Evolutionary conservation across 2,113 vertebrate genomes (phyloP), one percentile per base, ranked within the genome.

Genomic region (Hydropotes inermis): DNA sequence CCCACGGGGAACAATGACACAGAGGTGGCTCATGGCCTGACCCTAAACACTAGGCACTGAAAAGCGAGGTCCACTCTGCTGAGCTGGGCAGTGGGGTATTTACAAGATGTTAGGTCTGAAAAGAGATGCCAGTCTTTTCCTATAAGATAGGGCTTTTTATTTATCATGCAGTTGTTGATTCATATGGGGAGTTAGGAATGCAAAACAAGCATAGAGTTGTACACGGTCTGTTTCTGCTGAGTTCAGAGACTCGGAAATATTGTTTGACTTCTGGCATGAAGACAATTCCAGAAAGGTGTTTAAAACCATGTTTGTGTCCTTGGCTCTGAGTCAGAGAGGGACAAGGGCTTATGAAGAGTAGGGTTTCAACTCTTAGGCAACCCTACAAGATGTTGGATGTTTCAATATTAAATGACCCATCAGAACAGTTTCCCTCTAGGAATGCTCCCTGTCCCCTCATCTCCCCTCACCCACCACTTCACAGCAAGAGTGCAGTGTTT

Each of bases 101-200:
- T 97, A 78, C 55, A 43, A 47, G 97, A 78, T 64, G 58, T 86
- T 92, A 86, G 74, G 47, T 17, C 70, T 87, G 36, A 47, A 78
- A 92, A 96, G 47, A 92, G 92, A 95, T 87, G 93, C 58, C 50
- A 95, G 50, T 33, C 60, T 89, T 96, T 87, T 89, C 87, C 84
- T 95, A 78, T 87, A 96, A 81, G 13, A 28, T 90, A 86, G 57
- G 76, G 76, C 82, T 43, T 90, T 95, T 96, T 90, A 93, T 94
- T 98, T 95, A 93, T 91, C 86, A 39, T 33, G 36, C 0, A 1
- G 45, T 60, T 89, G 45, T 84, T 93, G 85, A 91, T 91, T 91
- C 88, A 64, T 78, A 93, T 2, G 7, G 52, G 58, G 88, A 79
- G 17, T 67, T 85, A 47, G 55, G 33, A 43, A 89, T 0, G 19